A percentile compares a stretch with the other conserved stretches of the same genome.
These are phyloP conservation scores for Volucella inflata DNA, from an alignment of 2,888 invertebrate genomes.

Conservation along the genomic window DNA sequence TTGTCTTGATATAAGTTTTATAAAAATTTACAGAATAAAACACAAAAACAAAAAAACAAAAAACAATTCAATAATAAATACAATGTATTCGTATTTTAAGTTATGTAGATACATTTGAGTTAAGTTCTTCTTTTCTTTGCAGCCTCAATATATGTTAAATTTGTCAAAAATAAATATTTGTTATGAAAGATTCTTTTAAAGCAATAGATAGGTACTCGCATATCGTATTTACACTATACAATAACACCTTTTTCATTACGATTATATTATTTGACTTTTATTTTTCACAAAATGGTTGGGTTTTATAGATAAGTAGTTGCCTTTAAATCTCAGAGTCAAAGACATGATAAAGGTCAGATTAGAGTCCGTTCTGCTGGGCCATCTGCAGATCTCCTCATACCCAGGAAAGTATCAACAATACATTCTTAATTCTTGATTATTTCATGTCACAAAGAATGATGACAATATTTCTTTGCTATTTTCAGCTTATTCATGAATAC, in stretches of 20 bases:
- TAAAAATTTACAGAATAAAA: conserved; percentile 33
- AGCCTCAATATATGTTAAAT: background rate
- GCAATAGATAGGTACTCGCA: background rate
- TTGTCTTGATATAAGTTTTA: conserved; percentile 41
- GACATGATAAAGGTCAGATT: too few relatives aligned
- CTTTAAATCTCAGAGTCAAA: background rate
- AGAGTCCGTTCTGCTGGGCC: too few relatives aligned
- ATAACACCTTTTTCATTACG: too few relatives aligned
- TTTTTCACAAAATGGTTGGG: conserved; percentile 36
- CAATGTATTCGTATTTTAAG: background rate
- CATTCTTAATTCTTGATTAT: too few relatives aligned
- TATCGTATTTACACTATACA: too few relatives aligned
- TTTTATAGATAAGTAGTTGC: conserved; percentile 25
- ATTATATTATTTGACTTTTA: conserved; percentile 2
- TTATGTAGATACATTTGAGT: background rate
- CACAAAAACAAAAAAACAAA: conserved; percentile 12
- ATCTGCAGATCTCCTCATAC: too few relatives aligned
- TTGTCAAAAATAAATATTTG: too few relatives aligned
- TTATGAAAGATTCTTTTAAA: background rate
- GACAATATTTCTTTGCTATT: too few relatives aligned
- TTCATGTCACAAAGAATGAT: too few relatives aligned
- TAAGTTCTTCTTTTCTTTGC: conserved; percentile 1
- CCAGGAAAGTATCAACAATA: too few relatives aligned
- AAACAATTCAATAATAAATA: background rate
- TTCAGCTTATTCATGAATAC: too few relatives aligned